Conservation (phyloP, 2,113 vertebrate species). For the Ariopsis seemanni region DNA sequence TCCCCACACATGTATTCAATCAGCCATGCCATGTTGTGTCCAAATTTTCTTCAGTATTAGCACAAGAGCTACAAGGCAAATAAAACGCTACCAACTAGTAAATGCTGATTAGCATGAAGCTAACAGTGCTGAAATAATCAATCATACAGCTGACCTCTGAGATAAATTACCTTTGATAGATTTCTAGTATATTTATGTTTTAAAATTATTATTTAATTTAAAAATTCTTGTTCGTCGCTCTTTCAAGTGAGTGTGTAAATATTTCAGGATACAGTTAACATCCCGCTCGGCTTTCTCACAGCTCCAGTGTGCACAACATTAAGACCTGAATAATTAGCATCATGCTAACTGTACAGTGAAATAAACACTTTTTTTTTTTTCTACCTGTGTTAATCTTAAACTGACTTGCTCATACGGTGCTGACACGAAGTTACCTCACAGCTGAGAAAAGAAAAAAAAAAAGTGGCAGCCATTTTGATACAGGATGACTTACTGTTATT, state of each 20-base stretch:
- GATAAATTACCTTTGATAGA: neutral
- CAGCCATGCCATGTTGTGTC: neutral
- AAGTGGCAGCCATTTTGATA: too few species aligned
- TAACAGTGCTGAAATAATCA: neutral
- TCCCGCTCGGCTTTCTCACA: too few species aligned
- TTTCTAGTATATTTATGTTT: neutral
- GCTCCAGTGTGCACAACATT: too few species aligned
- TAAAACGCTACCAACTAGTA: neutral
- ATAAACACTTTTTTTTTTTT: too few species aligned
- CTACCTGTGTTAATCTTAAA: too few species aligned
- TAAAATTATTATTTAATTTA: neutral
- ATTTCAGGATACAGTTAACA: neutral
- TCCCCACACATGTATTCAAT: neutral
- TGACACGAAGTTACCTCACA: too few species aligned
- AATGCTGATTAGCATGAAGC: neutral
- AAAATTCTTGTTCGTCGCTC: neutral
- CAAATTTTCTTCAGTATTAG: neutral
- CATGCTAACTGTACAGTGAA: too few species aligned
- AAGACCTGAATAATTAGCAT: too few species aligned
- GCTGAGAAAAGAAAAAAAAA: too few species aligned
- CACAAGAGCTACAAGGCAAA: slow-evolving; percentile 15
- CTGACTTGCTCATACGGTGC: too few species aligned
- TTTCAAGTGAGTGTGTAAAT: neutral
- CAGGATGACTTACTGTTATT: too few species aligned
- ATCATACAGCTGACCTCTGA: neutral